phyloP scores from a whole-genome alignment of 2,888 invertebrate species.

The Chouioia cunea region DNA sequence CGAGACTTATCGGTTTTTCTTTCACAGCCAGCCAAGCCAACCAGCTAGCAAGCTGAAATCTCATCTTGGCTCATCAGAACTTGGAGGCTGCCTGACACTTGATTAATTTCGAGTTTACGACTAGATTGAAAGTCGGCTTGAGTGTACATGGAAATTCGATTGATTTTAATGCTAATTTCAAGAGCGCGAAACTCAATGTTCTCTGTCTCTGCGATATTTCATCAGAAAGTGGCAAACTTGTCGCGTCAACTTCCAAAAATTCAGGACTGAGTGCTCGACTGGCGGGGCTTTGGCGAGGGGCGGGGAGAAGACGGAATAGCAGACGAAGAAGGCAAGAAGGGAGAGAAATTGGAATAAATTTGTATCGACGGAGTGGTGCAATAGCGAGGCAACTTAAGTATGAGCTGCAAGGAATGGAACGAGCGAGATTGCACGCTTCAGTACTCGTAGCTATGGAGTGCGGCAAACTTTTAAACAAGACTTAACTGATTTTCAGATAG shows the following conservation, averaged over 20 bases:
- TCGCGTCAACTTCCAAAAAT: not conserved
- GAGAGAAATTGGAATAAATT: slow-evolving; percentile 29
- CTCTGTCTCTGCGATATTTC: too few species aligned
- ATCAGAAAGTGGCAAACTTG: too few species aligned
- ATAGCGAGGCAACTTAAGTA: too few species aligned
- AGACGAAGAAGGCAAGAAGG: not conserved
- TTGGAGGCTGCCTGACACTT: not conserved
- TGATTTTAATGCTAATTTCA: slow-evolving; percentile 21
- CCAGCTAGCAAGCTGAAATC: too few species aligned
- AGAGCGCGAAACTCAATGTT: not conserved
- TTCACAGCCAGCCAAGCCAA: not conserved
- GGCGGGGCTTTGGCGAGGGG: too few species aligned
- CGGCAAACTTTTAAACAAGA: slow-evolving; percentile 65
- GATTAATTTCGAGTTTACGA: slow-evolving; percentile 1
- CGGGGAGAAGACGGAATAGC: not conserved
- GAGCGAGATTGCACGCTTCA: slow-evolving; percentile 38
- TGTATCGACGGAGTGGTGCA: not conserved
- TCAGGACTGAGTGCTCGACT: too few species aligned
- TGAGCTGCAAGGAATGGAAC: not conserved
- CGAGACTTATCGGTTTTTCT: slow-evolving; percentile 33
- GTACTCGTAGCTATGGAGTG: slow-evolving; percentile 36
- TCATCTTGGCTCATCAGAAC: slow-evolving; percentile 23
- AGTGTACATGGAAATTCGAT: slow-evolving; percentile 17
- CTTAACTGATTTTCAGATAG: slow-evolving; percentile 67
- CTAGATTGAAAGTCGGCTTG: not conserved